Conservation (phyloP, 2,797 vertebrate species). For the Sebastiscus tertius region DNA sequence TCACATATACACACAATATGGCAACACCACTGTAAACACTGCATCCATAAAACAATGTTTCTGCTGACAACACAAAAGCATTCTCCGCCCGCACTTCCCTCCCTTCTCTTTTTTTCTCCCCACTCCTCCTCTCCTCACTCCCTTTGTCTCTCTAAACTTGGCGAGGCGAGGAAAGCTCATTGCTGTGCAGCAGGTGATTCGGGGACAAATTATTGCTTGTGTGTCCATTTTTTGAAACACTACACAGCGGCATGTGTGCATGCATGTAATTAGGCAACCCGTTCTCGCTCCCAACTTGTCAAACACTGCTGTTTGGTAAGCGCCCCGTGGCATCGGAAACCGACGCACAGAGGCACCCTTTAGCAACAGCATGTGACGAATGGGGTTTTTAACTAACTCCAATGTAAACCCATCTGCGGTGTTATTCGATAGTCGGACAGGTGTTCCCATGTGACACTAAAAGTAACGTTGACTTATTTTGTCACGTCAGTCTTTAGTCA, state of each 20-base stretch:
- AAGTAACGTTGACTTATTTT: too few species aligned
- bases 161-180: slow-evolving; percentile 3
- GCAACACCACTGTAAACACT: slow-evolving; percentile 62
- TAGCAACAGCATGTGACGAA: too few species aligned
- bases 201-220: not conserved
- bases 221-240: not conserved
- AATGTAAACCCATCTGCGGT: too few species aligned
- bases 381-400: too few species aligned
- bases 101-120: not conserved
- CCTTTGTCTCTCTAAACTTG: slow-evolving; percentile 34
- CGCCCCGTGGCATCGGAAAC: too few species aligned
- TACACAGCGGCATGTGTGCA: not conserved
- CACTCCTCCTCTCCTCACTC: not conserved
- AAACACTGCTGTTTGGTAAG: too few species aligned
- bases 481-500: too few species aligned
- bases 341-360: too few species aligned
- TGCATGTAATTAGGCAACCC: too few species aligned
- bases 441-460: too few species aligned
- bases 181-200: slow-evolving; percentile 53
- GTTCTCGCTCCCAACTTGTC: too few species aligned
- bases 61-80: slow-evolving; percentile 76
- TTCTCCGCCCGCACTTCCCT: slow-evolving; percentile 32
- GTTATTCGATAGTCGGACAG: too few species aligned
- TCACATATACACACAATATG: slow-evolving; percentile 27
- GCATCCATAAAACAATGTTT: slow-evolving; percentile 79